Evolutionary conservation across 1,140 invertebrate genomes (phyloP).

Genomic region (Heliconius hermathena): DNA sequence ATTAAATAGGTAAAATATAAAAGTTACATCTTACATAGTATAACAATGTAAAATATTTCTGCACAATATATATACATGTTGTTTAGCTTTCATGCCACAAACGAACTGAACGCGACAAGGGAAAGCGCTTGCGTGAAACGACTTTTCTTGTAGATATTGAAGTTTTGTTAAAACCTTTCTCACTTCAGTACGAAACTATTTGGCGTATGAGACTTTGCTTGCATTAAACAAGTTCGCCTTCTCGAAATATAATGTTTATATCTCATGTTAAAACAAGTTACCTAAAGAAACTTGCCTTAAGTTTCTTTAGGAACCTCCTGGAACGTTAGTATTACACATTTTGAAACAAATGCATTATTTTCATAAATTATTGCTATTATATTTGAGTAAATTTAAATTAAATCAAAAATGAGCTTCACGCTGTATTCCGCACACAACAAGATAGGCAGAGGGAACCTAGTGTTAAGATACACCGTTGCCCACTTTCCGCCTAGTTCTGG

Average conservation of each 20-base stretch:
- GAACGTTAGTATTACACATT: not conserved
- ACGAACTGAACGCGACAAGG: not conserved
- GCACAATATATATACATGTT: not conserved
- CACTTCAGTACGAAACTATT: not conserved
- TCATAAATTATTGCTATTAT: not conserved
- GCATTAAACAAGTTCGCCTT: not conserved
- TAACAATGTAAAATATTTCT: not conserved
- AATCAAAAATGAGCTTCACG: no score
- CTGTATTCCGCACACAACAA: no score
- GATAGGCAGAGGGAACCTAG: no score
- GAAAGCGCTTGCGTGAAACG: conserved; percentile 1
- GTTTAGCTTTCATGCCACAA: not conserved
- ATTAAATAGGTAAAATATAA: not conserved
- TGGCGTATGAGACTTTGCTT: not conserved
- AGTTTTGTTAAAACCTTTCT: not conserved
- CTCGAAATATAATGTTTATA: not conserved
- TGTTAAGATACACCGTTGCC: no score
- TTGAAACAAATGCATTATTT: not conserved
- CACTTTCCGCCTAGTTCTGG: no score
- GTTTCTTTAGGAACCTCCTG: not conserved
- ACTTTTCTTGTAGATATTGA: not conserved
- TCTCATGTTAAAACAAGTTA: not conserved
- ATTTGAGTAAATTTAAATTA: no score
- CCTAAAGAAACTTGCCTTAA: not conserved
- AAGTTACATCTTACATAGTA: not conserved